Percentiles rank a stretch among this genome's conserved stretches.
Evolutionary conservation across 2,797 vertebrate genomes (phyloP).

Genomic region (Muraenolepis orangiensis): DNA sequence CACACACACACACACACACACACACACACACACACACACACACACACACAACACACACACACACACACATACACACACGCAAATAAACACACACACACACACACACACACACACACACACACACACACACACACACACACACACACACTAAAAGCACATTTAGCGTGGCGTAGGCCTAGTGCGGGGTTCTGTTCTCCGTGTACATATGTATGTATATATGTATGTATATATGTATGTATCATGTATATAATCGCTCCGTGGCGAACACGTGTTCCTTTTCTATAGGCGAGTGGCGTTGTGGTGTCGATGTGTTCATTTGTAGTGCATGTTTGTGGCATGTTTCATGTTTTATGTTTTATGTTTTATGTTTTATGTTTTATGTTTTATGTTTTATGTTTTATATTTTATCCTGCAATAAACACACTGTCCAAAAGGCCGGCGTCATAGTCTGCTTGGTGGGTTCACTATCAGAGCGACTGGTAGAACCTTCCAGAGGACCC

Average conservation of each 20-base stretch:
- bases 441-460: conserved; percentile 4
- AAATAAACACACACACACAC: too few relatives aligned
- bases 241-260: conserved; percentile 44
- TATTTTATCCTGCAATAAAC: conserved; percentile 98
- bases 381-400: too few relatives aligned
- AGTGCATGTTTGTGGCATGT: conserved; percentile 98
- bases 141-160: conserved; percentile 62
- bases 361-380: too few relatives aligned
- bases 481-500: background rate
- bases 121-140: conserved; percentile 14
- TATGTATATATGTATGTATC: too few relatives aligned
- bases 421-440: conserved; percentile 63
- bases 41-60: too few relatives aligned
- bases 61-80: too few relatives aligned
- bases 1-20: too few relatives aligned
- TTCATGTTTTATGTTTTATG: too few relatives aligned
- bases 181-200: conserved; percentile 49
- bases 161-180: conserved; percentile 46
- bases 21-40: too few relatives aligned
- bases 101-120: too few relatives aligned
- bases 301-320: conserved; percentile 82
- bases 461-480: background rate
- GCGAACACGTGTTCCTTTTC: conserved; percentile 75
- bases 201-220: too few relatives aligned
- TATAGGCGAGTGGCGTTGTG: conserved; percentile 82